These are phyloP conservation scores for Muraenolepis orangiensis DNA, from an alignment of 2,797 vertebrate genomes.

Conservation along the genomic window DNA sequence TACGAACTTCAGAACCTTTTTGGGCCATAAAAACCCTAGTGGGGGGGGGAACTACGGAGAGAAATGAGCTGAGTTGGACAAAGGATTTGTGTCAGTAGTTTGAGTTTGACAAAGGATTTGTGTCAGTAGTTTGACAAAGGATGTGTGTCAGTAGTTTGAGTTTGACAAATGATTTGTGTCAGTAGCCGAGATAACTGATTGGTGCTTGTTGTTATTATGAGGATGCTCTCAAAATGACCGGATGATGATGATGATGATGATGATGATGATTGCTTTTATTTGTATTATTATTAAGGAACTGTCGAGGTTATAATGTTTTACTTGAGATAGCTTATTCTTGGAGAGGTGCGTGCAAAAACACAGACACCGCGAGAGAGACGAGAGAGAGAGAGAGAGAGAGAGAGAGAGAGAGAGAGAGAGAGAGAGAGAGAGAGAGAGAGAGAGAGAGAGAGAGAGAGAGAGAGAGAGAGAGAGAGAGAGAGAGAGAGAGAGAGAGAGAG, in stretches of 20 bases:
- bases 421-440: background rate
- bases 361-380: background rate
- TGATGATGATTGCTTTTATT: background rate
- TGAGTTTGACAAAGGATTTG: too few species aligned
- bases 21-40: background rate
- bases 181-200: too few species aligned
- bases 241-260: background rate
- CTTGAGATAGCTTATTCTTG: background rate
- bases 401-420: background rate
- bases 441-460: background rate
- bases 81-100: too few species aligned
- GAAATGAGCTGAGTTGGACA: too few species aligned
- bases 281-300: background rate
- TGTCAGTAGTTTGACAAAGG: too few species aligned
- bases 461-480: conserved; percentile 3
- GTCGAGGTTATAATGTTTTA: background rate
- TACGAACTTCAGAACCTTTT: background rate
- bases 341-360: background rate
- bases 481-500: background rate
- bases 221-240: too few species aligned
- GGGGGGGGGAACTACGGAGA: too few species aligned
- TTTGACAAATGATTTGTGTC: too few species aligned
- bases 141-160: too few species aligned
- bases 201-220: too few species aligned
- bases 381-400: conserved; percentile 3